These are phyloP conservation scores for Tamandua tetradactyla DNA, from an alignment of 2,797 vertebrate genomes.

Conservation along the genomic window DNA sequence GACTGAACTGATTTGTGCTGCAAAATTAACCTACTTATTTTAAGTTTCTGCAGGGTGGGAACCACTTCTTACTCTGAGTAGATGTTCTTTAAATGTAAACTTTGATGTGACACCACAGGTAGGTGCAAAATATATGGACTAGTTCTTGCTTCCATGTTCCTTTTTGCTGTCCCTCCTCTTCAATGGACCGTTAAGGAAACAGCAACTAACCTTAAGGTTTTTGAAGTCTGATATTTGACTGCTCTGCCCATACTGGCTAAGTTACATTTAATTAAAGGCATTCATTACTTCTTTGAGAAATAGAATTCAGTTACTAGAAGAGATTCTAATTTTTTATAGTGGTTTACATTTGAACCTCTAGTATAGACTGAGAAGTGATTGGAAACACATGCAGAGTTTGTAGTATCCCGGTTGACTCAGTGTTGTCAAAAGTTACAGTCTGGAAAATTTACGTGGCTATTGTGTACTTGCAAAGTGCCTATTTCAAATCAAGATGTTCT, in stretches of 20 bases:
- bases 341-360: not conserved
- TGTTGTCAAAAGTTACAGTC: not conserved
- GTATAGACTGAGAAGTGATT: not conserved
- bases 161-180: not conserved
- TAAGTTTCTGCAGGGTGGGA: not conserved
- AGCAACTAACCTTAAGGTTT: not conserved
- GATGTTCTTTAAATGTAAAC: not conserved
- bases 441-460: no score
- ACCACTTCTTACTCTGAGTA: not conserved
- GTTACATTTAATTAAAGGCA: not conserved
- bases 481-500: not conserved
- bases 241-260: not conserved
- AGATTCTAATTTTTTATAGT: conserved; percentile 13
- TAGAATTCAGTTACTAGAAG: not conserved
- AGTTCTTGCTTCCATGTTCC: not conserved
- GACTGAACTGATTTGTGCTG: not conserved
- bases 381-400: not conserved
- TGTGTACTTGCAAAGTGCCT: not conserved
- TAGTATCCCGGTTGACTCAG: not conserved
- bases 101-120: not conserved
- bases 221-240: not conserved
- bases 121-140: not conserved
- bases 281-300: not conserved
- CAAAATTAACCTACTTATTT: not conserved
- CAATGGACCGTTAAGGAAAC: not conserved